Percentiles rank a stretch among this genome's conserved stretches.
These are phyloP conservation scores for Brachypalpus laphriformis DNA, from an alignment of 2,888 invertebrate genomes.

Conservation along the genomic window DNA sequence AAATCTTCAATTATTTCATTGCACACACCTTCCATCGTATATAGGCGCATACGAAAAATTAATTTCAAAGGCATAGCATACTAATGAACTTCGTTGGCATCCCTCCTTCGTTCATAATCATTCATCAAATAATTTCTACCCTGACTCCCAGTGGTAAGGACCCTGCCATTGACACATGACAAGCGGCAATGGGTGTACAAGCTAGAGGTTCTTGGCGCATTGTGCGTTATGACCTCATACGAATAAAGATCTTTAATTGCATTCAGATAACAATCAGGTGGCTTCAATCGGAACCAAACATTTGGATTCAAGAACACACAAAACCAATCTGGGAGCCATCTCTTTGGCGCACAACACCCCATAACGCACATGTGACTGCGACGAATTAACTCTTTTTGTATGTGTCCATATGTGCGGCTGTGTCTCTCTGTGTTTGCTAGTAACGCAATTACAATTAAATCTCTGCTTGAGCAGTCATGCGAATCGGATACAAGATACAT, in stretches of 20 bases:
- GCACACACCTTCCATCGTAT: neutral
- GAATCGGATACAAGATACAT: conserved; percentile 69
- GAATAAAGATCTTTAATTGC: conserved; percentile 42
- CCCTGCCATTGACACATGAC: neutral
- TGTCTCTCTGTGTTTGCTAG: neutral
- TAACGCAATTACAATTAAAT: conserved; percentile 70
- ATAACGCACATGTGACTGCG: neutral
- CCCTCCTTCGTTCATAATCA: neutral
- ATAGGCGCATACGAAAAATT: conserved; percentile 13
- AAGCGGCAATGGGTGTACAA: neutral
- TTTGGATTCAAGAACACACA: conserved; percentile 33
- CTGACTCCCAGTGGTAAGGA: neutral
- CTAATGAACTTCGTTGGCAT: conserved; percentile 16
- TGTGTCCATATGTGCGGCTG: neutral
- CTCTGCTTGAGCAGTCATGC: conserved; percentile 65
- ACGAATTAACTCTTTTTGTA: conserved; percentile 22
- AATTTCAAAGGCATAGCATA: conserved; percentile 9
- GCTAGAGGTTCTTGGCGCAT: neutral
- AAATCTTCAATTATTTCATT: conserved; percentile 29
- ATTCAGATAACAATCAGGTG: conserved; percentile 40
- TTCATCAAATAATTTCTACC: conserved; percentile 21
- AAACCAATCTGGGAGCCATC: conserved; percentile 5
- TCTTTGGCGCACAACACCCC: neutral
- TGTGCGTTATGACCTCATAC: conserved; percentile 54
- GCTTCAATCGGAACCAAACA: conserved; percentile 37